A percentile compares a stretch with the other conserved stretches of the same genome.
Conservation (phyloP, 1,140 invertebrate species). For the Physella acuta region DNA sequence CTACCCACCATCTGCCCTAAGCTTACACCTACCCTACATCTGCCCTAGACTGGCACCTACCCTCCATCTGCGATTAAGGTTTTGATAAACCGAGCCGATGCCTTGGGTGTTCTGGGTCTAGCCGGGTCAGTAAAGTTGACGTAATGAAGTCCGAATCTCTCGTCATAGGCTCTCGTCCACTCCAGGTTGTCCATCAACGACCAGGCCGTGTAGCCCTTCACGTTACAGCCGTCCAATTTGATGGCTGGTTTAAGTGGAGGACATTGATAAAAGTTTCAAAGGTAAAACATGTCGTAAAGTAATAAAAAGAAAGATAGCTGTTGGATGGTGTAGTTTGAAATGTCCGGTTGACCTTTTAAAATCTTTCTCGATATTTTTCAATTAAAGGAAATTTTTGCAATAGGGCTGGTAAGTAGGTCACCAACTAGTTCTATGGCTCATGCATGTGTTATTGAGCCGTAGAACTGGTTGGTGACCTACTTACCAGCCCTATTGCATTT, state of each 20-base stretch:
- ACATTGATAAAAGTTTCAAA: neutral
- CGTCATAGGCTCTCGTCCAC: conserved; percentile 65
- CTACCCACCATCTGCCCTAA: too few relatives aligned
- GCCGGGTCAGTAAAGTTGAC: conserved; percentile 73
- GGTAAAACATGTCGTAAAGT: neutral
- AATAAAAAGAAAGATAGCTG: neutral
- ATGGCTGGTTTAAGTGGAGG: conserved; percentile 21
- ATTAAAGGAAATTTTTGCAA: too few relatives aligned
- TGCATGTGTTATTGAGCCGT: too few relatives aligned
- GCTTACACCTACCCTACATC: too few relatives aligned
- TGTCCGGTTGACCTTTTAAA: too few relatives aligned
- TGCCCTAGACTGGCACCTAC: too few relatives aligned
- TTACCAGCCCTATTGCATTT: too few relatives aligned
- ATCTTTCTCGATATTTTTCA: too few relatives aligned
- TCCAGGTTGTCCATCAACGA: conserved; percentile 75
- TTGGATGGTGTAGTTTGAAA: too few relatives aligned
- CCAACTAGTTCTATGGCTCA: too few relatives aligned
- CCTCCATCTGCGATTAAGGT: conserved; percentile 45
- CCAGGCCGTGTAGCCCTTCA: conserved; percentile 74
- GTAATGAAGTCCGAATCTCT: conserved; percentile 73
- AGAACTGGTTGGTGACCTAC: too few relatives aligned
- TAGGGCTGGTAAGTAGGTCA: too few relatives aligned
- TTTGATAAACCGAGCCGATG: conserved; percentile 63
- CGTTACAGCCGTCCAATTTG: conserved; percentile 68
- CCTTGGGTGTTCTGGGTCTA: conserved; percentile 70